Percentiles rank a stretch among this genome's conserved stretches.
Conservation (phyloP, 2,888 invertebrate genomes). For the Rhodophaea formosa region DNA sequence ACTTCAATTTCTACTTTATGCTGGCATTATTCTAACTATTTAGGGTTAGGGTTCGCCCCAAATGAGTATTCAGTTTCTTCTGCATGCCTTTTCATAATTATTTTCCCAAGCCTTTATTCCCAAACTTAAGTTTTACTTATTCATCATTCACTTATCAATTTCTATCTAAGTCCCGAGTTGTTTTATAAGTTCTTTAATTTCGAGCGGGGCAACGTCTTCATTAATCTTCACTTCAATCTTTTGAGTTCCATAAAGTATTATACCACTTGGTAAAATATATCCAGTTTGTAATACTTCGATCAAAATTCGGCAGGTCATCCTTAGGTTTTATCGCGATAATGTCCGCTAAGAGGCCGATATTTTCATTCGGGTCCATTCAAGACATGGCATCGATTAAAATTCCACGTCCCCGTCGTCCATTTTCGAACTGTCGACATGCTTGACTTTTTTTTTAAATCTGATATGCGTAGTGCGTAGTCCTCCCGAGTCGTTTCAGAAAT, state of each 20-base stretch:
- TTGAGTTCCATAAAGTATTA: not conserved
- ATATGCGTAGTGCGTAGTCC: slow-evolving; percentile 18
- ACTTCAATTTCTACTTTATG: not conserved
- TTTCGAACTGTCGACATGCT: slow-evolving; percentile 52
- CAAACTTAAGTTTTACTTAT: not conserved
- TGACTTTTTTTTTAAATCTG: slow-evolving; percentile 33
- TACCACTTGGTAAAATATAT: not conserved
- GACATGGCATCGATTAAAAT: slow-evolving; percentile 59
- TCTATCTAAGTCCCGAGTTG: not conserved
- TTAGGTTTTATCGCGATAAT: slow-evolving; percentile 48
- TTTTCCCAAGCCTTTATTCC: too few relatives aligned
- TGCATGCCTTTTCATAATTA: too few relatives aligned
- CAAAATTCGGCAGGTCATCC: slow-evolving; percentile 60
- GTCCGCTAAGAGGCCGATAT: slow-evolving; percentile 39
- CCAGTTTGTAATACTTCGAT: slow-evolving; percentile 39
- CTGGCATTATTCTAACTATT: not conserved
- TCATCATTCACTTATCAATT: not conserved
- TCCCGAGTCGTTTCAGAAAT: slow-evolving; percentile 1
- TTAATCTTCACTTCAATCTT: not conserved
- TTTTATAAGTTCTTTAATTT: not conserved
- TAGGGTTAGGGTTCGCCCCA: too few relatives aligned
- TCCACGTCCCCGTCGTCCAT: slow-evolving; percentile 51
- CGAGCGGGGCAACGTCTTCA: not conserved
- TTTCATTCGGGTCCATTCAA: slow-evolving; percentile 47
- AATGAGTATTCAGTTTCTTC: too few relatives aligned